Evolutionary conservation across 1,140 invertebrate species (phyloP).

Genomic region (Tribolium castaneum): DNA sequence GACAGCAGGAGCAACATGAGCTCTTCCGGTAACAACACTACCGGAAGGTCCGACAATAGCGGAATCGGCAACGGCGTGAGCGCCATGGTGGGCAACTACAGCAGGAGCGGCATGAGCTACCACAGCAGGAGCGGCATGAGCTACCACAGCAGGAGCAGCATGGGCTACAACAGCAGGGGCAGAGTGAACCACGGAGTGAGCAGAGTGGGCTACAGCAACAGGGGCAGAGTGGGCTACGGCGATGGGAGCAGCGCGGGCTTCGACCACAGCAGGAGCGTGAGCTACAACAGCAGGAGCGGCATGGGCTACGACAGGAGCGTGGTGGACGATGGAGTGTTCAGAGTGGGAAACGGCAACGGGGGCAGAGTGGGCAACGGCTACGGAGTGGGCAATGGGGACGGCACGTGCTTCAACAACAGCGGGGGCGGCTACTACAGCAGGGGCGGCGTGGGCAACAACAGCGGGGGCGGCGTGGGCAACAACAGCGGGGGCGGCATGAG

Average conservation of each 20-base stretch:
- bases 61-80: not conserved
- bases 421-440: not conserved
- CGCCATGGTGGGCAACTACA: not conserved
- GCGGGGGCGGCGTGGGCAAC: not conserved
- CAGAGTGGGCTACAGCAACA: conserved; percentile 7
- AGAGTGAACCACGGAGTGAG: not conserved
- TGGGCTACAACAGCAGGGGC: conserved; percentile 4
- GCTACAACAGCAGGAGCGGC: conserved; percentile 25
- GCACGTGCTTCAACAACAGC: conserved; percentile 7
- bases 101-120: conserved; percentile 2
- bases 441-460: not conserved
- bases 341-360: not conserved
- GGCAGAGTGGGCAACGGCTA: not conserved
- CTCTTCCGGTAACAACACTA: not conserved
- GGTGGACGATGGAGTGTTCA: conserved; percentile 31
- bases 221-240: not conserved
- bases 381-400: not conserved
- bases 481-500: conserved; percentile 30
- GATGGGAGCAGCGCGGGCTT: not conserved
- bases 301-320: conserved; percentile 31
- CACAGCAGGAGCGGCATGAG: not conserved
- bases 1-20: conserved; percentile 3
- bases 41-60: not conserved
- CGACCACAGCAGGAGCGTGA: conserved; percentile 8
- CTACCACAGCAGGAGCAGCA: not conserved